A percentile compares a stretch with the other conserved stretches of the same genome.
Evolutionary conservation across 2,113 vertebrate species (phyloP).

Genomic region (Osmerus mordax): DNA sequence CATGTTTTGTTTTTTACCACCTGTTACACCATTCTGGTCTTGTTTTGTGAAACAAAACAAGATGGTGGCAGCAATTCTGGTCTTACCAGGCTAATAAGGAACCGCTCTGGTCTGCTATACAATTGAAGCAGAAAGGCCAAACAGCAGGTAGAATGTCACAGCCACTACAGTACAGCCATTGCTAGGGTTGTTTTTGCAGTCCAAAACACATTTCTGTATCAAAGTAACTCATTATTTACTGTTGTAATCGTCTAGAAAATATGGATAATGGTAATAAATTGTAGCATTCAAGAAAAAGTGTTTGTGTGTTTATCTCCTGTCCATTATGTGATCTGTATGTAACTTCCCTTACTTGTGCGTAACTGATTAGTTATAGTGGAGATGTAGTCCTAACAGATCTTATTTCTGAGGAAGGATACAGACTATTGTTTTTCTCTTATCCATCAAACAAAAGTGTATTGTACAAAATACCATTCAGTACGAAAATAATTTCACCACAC

Average conservation of each 20-base stretch:
- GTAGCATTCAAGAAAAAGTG: slow-evolving; percentile 12
- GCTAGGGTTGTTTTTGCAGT: slow-evolving; percentile 20
- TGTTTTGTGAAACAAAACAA: neutral
- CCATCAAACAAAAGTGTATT: neutral
- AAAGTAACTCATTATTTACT: slow-evolving; percentile 20
- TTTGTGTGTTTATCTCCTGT: neutral
- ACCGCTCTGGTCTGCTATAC: neutral
- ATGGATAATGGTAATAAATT: slow-evolving; percentile 30
- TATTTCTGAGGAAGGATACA: too few relatives aligned
- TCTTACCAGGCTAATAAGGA: neutral
- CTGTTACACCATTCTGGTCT: too few relatives aligned
- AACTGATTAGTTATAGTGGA: too few relatives aligned
- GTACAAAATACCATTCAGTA: neutral
- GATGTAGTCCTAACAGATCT: too few relatives aligned
- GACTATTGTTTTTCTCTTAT: too few relatives aligned
- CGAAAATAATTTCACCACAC: neutral
- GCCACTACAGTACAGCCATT: slow-evolving; percentile 13
- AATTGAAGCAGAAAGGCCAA: slow-evolving; percentile 1
- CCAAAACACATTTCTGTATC: slow-evolving; percentile 24
- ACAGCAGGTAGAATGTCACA: slow-evolving; percentile 7
- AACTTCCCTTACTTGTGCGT: too few relatives aligned
- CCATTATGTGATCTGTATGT: neutral
- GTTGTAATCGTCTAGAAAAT: slow-evolving; percentile 22
- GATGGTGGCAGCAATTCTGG: too few relatives aligned
- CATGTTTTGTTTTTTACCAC: too few relatives aligned